Conservation (phyloP, 2,797 vertebrate species). For the Macroramphosus scolopax region DNA sequence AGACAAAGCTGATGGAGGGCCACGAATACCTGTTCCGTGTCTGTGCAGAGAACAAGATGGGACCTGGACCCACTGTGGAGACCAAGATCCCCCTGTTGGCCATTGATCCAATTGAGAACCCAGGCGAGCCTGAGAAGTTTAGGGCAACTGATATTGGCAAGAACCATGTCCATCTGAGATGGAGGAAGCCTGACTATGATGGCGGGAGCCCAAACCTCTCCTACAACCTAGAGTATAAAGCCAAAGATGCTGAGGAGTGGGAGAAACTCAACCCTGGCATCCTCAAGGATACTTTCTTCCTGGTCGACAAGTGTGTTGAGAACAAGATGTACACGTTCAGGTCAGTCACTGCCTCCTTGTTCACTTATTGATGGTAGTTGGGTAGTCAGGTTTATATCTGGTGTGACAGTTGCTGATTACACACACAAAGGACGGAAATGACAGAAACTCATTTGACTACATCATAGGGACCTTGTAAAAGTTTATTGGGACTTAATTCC, state of each 20-base stretch:
- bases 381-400: no score
- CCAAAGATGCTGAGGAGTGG: slow-evolving; percentile 90
- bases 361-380: no score
- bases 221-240: slow-evolving; percentile 91
- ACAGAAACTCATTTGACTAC: no score
- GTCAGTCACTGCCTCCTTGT: slow-evolving; percentile 26
- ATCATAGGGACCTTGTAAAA: no score
- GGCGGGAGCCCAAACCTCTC: slow-evolving; percentile 93
- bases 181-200: slow-evolving; percentile 95
- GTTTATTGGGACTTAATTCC: no score
- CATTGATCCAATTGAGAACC: slow-evolving; percentile 92
- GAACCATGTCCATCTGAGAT: slow-evolving; percentile 90
- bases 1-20: slow-evolving; percentile 91
- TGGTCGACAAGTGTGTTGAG: slow-evolving; percentile 90
- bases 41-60: slow-evolving; percentile 95
- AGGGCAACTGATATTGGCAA: slow-evolving; percentile 93
- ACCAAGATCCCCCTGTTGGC: slow-evolving; percentile 91
- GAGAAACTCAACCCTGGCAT: slow-evolving; percentile 84
- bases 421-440: no score
- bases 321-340: slow-evolving; percentile 87
- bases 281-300: slow-evolving; percentile 90
- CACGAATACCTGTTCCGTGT: slow-evolving; percentile 97
- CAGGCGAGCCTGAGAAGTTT: slow-evolving; percentile 96
- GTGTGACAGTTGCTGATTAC: no score
- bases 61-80: slow-evolving; percentile 89